A percentile compares a stretch with the other conserved stretches of the same genome.
Evolutionary conservation across 2,113 vertebrate genomes (phyloP).

Genomic region (Muscicapa adusta): DNA sequence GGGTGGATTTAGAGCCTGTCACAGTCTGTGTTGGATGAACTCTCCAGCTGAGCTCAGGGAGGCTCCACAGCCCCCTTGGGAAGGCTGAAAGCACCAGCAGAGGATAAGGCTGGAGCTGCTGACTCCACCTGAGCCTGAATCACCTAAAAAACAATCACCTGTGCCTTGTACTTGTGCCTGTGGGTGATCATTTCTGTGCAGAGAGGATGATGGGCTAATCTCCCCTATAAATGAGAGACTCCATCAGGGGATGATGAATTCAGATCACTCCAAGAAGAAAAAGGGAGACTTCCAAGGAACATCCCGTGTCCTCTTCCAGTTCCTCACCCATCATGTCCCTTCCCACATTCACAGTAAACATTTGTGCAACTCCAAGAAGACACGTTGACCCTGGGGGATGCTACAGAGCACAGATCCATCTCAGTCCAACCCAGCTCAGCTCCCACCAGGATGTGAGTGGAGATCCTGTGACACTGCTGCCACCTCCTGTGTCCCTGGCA

Average conservation of each 20-base stretch:
- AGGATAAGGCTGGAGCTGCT: neutral
- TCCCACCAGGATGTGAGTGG: neutral
- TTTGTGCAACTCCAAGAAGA: neutral
- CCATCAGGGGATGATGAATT: no score
- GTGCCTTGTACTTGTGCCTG: accelerated
- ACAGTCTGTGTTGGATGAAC: accelerated
- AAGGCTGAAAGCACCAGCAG: neutral
- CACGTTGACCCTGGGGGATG: neutral
- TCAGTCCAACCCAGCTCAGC: neutral
- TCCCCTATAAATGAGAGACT: neutral
- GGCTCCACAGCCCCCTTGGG: accelerated
- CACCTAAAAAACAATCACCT: neutral
- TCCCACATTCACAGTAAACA: neutral
- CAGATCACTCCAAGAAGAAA: neutral
- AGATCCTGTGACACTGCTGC: neutral
- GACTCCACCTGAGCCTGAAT: neutral
- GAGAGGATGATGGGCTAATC: neutral
- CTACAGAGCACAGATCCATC: accelerated
- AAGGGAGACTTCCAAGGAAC: neutral
- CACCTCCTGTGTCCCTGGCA: neutral
- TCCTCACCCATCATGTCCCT: neutral
- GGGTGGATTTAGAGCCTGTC: neutral
- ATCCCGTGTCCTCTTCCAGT: neutral
- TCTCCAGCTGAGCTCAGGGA: accelerated
- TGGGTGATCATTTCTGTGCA: accelerated